Evolutionary conservation across 2,888 invertebrate genomes (phyloP), one percentile per base, ranked within the genome.

Genomic region (Leptinotarsa rubiginosa): DNA sequence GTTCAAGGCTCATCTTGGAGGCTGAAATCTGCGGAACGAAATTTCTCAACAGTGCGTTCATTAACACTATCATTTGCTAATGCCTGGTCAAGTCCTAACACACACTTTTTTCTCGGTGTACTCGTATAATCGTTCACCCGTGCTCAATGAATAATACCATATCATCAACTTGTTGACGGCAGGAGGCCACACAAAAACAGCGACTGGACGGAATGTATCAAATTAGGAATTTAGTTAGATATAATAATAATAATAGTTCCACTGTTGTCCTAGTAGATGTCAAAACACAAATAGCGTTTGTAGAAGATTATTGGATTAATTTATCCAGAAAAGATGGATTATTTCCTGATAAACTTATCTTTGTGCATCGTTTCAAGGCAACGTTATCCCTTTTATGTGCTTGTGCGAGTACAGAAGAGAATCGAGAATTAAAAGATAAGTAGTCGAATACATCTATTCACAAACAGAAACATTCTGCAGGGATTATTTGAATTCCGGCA

Each of bases 401-500:
- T 56, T 62, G 62, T 18, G 62, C 41, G 25, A 31, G 41, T 62
- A 16, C 62, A 31, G 62, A n/a, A 31, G 41, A 25, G 25, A 62
- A 62, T 62, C 31, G 31, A 25, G 25, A 41, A 62, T 62, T 62
- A 10, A 62, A 18, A 31, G 12, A 16, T 25, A n/a, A 62, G 41
- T 41, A 16, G 62, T 62, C 31, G 68, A 73, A 75, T 68, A 75
- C 74, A 74, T 75, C 74, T 50, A 70, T 75, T 70, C 72, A 72
- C 74, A 75, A 77, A 77, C 75, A 75, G 73, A 76, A 78, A 75
- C 76, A 78, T 76, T 75, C 73, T 72, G 52, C 31, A 62, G 13
- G 66, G 70, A 77, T 75, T 66, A 20, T 69, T 78, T 50, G 64
- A 49, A 73, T 75, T 74, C 75, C 68, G 47, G 20, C 64, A 72